These are phyloP conservation scores for Phaedon cochleariae DNA, from an alignment of 2,888 invertebrate species.

Conservation along the genomic window DNA sequence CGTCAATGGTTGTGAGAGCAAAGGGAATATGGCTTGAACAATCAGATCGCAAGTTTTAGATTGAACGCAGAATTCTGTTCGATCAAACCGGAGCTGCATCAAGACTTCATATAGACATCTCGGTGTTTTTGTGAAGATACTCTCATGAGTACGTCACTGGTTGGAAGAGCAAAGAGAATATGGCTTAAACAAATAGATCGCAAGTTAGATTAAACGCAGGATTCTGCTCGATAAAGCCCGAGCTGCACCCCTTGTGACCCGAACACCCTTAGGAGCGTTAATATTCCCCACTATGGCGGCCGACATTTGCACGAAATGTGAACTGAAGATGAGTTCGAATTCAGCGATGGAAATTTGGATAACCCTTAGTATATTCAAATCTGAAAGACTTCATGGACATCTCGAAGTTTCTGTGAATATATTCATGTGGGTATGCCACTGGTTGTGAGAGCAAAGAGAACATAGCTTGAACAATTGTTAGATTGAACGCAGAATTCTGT, in stretches of 20 bases:
- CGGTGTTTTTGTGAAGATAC: too few relatives aligned
- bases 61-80: constrained; percentile 62
- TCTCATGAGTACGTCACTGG: constrained; percentile 13
- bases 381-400: too few relatives aligned
- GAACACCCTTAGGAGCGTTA: constrained; percentile 61
- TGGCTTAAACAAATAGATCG: constrained; percentile 61
- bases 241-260: constrained; percentile 47
- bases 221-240: constrained; percentile 61
- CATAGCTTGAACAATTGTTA: constrained; percentile 61
- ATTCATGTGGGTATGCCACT: too few relatives aligned
- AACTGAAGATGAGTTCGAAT: constrained; percentile 63
- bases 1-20: constrained; percentile 22
- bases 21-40: constrained; percentile 55
- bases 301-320: constrained; percentile 63
- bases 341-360: constrained; percentile 60
- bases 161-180: constrained; percentile 38
- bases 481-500: constrained; percentile 62
- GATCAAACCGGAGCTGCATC: constrained; percentile 56
- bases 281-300: constrained; percentile 60
- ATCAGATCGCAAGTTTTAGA: constrained; percentile 63
- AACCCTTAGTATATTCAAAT: too few relatives aligned
- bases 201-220: constrained; percentile 62
- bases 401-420: too few relatives aligned
- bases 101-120: too few relatives aligned
- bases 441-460: constrained; percentile 35